Percentiles rank a stretch among this genome's conserved stretches.
Evolutionary conservation across 2,888 invertebrate genomes (phyloP).

Genomic region (Agrilus mali): DNA sequence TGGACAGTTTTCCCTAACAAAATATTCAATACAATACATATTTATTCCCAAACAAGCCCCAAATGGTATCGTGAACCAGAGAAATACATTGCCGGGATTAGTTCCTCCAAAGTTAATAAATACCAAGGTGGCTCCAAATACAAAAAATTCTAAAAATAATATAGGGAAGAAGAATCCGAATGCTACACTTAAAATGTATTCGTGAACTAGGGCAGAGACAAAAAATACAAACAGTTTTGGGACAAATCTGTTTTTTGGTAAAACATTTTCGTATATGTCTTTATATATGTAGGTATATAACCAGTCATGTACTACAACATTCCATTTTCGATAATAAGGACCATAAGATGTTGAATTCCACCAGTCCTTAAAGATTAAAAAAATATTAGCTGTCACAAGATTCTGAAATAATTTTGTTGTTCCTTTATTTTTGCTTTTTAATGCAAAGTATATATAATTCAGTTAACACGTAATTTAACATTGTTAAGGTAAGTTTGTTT

Average conservation of each 20-base stretch:
- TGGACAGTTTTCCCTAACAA: slow-evolving; percentile 65
- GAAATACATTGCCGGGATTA: slow-evolving; percentile 57
- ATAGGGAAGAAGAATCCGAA: slow-evolving; percentile 84
- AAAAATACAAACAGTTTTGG: slow-evolving; percentile 57
- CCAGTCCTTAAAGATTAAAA: slow-evolving; percentile 60
- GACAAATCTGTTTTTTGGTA: slow-evolving; percentile 33
- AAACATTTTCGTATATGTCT: slow-evolving; percentile 42
- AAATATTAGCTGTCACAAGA: no score
- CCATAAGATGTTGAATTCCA: slow-evolving; percentile 82
- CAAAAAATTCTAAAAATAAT: slow-evolving; percentile 63
- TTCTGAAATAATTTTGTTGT: no score
- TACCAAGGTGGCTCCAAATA: slow-evolving; percentile 47
- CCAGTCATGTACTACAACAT: slow-evolving; percentile 91
- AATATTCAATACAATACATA: slow-evolving; percentile 77
- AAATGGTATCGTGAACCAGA: slow-evolving; percentile 69
- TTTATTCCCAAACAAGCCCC: slow-evolving; percentile 69
- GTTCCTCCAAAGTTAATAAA: slow-evolving; percentile 38
- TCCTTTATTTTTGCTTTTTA: no score
- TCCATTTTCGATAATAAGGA: slow-evolving; percentile 87
- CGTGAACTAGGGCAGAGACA: slow-evolving; percentile 79
- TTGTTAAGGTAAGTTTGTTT: slow-evolving; percentile 5
- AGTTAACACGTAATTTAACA: no score
- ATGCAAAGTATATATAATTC: no score
- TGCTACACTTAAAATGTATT: slow-evolving; percentile 66
- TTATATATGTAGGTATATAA: slow-evolving; percentile 79